Percentiles rank a stretch among this genome's conserved stretches.
Evolutionary conservation across 1,140 invertebrate genomes (phyloP).

Genomic region (Drosophila azteca): DNA sequence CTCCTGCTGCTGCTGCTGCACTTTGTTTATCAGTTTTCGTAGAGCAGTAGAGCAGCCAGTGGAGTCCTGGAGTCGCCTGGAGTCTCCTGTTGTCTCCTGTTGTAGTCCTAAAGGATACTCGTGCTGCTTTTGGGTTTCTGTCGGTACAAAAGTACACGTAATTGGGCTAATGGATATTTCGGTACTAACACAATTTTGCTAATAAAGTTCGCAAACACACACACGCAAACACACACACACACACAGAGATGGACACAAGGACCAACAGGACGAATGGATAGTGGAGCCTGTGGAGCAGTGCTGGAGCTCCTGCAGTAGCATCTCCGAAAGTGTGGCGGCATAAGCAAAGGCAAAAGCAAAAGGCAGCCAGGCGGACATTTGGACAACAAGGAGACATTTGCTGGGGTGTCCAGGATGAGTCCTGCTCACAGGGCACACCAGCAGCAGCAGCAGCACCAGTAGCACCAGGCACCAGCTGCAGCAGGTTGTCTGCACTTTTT

Average conservation of each 20-base stretch:
- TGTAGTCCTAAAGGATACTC: neutral
- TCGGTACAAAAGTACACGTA: slow-evolving; percentile 77
- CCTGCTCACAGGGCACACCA: slow-evolving; percentile 17
- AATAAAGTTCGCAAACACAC: slow-evolving; percentile 80
- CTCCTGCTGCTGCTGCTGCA: slow-evolving; percentile 8
- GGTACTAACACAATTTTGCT: slow-evolving; percentile 82
- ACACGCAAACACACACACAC: slow-evolving; percentile 13
- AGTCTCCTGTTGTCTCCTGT: no score
- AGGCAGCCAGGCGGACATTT: slow-evolving; percentile 19
- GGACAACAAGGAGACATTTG: slow-evolving; percentile 15
- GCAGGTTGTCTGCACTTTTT: slow-evolving; percentile 70
- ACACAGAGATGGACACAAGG: slow-evolving; percentile 9
- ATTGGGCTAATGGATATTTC: slow-evolving; percentile 81
- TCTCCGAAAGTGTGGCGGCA: slow-evolving; percentile 45
- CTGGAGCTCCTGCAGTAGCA: slow-evolving; percentile 6
- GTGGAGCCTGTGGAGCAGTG: no score
- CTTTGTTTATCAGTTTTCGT: slow-evolving; percentile 62
- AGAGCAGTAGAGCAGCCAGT: slow-evolving; percentile 6
- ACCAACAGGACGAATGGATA: neutral
- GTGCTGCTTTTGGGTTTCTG: slow-evolving; percentile 19
- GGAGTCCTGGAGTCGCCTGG: slow-evolving; percentile 3
- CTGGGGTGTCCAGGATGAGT: slow-evolving; percentile 7
- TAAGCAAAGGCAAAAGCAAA: slow-evolving; percentile 38
- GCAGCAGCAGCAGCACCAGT: slow-evolving; percentile 15
- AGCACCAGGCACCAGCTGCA: slow-evolving; percentile 37